Conservation (phyloP, 2,797 vertebrate species). For the Morelia viridis region DNA sequence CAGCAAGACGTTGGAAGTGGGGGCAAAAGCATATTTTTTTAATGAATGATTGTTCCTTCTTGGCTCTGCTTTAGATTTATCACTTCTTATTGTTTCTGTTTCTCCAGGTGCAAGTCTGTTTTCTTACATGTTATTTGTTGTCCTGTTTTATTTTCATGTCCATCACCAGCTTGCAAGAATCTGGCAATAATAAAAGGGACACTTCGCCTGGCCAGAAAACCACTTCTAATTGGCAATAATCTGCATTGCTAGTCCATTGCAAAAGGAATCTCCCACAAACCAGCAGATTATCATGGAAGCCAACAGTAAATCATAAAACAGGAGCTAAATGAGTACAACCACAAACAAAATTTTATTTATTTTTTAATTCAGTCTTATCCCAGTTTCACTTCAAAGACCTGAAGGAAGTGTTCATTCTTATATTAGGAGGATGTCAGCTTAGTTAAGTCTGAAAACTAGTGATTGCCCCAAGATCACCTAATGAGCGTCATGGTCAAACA, state of each 20-base stretch:
- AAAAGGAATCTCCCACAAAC: not conserved
- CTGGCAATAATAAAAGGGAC: conserved; percentile 14
- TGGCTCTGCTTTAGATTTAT: conserved; percentile 62
- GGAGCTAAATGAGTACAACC: not conserved
- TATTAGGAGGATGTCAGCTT: not conserved
- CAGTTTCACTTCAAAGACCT: not conserved
- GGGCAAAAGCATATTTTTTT: conserved; percentile 61
- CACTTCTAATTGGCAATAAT: conserved; percentile 32
- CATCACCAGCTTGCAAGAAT: conserved; percentile 54
- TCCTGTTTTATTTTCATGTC: conserved; percentile 74
- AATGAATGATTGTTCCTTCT: conserved; percentile 70
- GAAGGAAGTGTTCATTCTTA: not conserved
- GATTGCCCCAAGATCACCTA: not conserved
- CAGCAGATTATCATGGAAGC: not conserved
- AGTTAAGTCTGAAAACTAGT: too few species aligned
- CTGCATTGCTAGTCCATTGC: conserved; percentile 1
- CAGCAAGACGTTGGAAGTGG: conserved; percentile 55
- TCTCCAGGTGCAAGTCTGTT: conserved; percentile 80
- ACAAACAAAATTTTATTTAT: not conserved
- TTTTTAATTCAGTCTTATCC: not conserved
- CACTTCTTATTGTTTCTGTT: conserved; percentile 67
- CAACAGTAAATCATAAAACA: not conserved
- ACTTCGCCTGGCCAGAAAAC: conserved; percentile 47
- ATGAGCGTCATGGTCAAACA: not conserved
- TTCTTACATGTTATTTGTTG: conserved; percentile 80